A percentile compares a stretch with the other conserved stretches of the same genome.
phyloP scores from a whole-genome alignment of 2,888 invertebrate genomes.

The Nemotelus nigrinus region DNA sequence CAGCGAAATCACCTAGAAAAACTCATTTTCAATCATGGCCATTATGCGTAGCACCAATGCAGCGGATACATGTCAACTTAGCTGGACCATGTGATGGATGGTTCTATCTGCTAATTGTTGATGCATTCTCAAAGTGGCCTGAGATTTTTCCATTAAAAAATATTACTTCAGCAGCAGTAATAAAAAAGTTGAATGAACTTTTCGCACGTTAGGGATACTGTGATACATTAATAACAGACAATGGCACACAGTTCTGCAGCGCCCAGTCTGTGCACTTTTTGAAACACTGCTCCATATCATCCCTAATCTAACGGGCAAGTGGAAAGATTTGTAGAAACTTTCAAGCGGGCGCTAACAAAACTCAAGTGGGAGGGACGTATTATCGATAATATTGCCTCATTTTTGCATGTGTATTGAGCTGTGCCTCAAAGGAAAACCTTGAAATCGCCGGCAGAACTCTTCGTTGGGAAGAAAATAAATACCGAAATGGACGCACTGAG shows the following conservation, averaged over 20 bases:
- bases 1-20: neutral
- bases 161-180: neutral
- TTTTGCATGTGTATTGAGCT: too few species aligned
- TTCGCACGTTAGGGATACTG: neutral
- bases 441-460: too few species aligned
- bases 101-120: neutral
- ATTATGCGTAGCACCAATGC: neutral
- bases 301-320: too few species aligned
- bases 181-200: neutral
- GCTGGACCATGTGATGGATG: too few species aligned
- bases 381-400: too few species aligned
- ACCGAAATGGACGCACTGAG: too few species aligned
- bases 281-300: neutral
- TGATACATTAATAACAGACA: neutral
- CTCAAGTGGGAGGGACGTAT: neutral
- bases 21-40: neutral
- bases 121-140: slow-evolving; percentile 9
- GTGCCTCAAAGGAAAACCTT: too few species aligned
- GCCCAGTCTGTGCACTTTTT: neutral
- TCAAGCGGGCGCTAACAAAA: neutral
- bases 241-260: neutral
- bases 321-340: neutral
- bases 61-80: neutral
- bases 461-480: too few species aligned
- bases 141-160: neutral